phyloP scores from a whole-genome alignment of 2,113 vertebrate species.

The Barbus barbus region DNA sequence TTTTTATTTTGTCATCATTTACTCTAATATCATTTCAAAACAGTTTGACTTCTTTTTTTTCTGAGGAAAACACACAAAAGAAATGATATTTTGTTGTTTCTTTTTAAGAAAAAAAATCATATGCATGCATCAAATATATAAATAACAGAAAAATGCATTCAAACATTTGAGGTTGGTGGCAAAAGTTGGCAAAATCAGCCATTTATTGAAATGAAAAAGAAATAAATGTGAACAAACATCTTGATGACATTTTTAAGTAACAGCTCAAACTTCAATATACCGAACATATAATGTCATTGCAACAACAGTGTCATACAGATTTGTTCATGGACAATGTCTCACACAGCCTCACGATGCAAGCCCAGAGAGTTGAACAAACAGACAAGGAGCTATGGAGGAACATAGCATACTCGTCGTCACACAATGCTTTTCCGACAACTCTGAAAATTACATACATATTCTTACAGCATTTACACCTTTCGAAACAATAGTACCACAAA shows the following conservation, averaged over 20 bases:
- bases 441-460: slow-evolving; percentile 66
- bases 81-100: background rate
- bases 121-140: background rate
- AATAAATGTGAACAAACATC: slow-evolving; percentile 58
- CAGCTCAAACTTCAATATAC: slow-evolving; percentile 48
- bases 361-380: slow-evolving; percentile 38
- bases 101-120: background rate
- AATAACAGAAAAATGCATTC: background rate
- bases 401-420: slow-evolving; percentile 56
- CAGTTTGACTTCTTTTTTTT: background rate
- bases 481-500: slow-evolving; percentile 56
- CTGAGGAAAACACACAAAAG: background rate
- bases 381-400: slow-evolving; percentile 16
- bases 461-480: slow-evolving; percentile 68
- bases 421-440: slow-evolving; percentile 44
- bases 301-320: slow-evolving; percentile 51
- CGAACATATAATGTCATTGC: slow-evolving; percentile 43
- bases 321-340: slow-evolving; percentile 32
- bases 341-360: slow-evolving; percentile 14
- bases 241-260: slow-evolving; percentile 50
- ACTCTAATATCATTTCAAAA: background rate
- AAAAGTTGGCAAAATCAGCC: slow-evolving; percentile 66
- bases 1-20: background rate
- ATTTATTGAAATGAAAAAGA: slow-evolving; percentile 75
- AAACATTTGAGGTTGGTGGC: slow-evolving; percentile 32